These are phyloP conservation scores for Xyrauchen texanus DNA, from an alignment of 2,113 vertebrate species.

Conservation along the genomic window DNA sequence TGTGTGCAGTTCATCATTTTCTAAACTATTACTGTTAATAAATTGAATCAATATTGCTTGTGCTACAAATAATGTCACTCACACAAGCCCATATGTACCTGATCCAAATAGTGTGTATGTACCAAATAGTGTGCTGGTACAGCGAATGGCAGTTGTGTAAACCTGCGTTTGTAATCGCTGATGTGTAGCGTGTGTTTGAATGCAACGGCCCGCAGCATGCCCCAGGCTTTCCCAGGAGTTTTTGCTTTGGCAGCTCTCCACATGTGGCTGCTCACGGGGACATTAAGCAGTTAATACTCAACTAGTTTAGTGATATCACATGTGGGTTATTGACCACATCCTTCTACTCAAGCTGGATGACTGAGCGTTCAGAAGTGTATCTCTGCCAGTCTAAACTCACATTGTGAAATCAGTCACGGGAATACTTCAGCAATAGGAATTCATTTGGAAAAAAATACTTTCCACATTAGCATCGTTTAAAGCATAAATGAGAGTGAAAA, in stretches of 20 bases:
- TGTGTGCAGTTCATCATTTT: too few species aligned
- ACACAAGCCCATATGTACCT: too few species aligned
- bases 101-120: too few species aligned
- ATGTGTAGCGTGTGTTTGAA: conserved; percentile 71
- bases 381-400: conserved; percentile 64
- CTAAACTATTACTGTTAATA: too few species aligned
- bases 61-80: too few species aligned
- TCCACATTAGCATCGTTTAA: conserved; percentile 51
- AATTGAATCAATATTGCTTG: too few species aligned
- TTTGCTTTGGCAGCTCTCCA: conserved; percentile 58
- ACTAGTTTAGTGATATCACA: conserved; percentile 80
- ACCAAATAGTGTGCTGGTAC: too few species aligned
- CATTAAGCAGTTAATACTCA: conserved; percentile 79
- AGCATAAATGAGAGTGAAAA: conserved; percentile 21
- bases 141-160: too few species aligned
- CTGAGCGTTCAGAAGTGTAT: conserved; percentile 71
- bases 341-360: conserved; percentile 56
- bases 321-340: conserved; percentile 74
- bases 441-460: conserved; percentile 48
- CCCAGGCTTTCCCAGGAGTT: conserved; percentile 69
- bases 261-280: conserved; percentile 69
- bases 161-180: conserved; percentile 58
- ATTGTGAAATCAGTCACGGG: conserved; percentile 68
- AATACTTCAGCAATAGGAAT: conserved; percentile 25
- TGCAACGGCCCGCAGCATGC: conserved; percentile 71